phyloP scores from a whole-genome alignment of 2,113 vertebrate species.

The Rhabdornis inornatus region DNA sequence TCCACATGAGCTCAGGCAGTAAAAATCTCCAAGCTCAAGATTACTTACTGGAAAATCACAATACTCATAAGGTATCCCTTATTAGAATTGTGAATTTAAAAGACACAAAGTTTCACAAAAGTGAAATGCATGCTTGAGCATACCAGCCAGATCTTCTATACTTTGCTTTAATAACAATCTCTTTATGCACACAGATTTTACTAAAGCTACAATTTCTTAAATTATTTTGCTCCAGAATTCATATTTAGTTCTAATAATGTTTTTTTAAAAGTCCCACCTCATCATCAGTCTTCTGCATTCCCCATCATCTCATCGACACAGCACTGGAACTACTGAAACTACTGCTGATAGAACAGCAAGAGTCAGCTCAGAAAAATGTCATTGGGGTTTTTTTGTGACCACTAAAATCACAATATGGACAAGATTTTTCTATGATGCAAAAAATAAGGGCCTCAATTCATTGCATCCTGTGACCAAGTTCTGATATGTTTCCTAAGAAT shows the following conservation, averaged over 20 bases:
- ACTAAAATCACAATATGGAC: not conserved
- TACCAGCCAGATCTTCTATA: not conserved
- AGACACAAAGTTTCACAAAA: not conserved
- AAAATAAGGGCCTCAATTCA: not conserved
- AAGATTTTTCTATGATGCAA: not conserved
- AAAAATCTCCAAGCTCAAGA: not conserved
- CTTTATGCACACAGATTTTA: not conserved
- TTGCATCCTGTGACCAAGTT: not conserved
- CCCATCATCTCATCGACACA: accelerated
- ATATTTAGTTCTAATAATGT: not conserved
- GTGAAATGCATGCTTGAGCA: not conserved
- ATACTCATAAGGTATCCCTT: not conserved
- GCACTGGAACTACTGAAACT: not conserved
- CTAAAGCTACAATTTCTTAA: not conserved
- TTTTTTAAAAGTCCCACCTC: not conserved
- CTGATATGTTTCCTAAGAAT: not conserved
- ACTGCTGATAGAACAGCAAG: not conserved
- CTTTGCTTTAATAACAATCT: not conserved
- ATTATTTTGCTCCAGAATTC: not conserved
- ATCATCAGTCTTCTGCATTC: not conserved
- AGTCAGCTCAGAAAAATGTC: not conserved
- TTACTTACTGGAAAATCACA: not conserved
- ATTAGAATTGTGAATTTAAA: not conserved
- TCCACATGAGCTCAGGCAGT: not conserved
- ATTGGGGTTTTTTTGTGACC: not conserved